phyloP scores from a whole-genome alignment of 2,888 invertebrate genomes.

The Drosophila macrospina region DNA sequence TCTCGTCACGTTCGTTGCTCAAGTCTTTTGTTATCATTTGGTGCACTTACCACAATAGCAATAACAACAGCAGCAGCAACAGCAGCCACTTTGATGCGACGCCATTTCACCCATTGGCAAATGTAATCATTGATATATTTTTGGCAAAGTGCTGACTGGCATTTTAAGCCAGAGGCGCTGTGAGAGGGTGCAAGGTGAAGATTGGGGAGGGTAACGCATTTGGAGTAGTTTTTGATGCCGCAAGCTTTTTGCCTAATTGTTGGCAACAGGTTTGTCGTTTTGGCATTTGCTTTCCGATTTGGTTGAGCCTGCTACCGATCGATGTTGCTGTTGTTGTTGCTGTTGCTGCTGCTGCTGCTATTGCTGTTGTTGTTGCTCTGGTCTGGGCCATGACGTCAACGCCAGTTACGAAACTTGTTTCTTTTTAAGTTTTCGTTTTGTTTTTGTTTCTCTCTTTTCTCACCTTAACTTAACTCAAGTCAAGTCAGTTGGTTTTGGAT shows the following conservation, averaged over 20 bases:
- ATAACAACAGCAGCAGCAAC: conserved; percentile 2
- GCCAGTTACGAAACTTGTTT: conserved; percentile 82
- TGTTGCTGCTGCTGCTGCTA: neutral
- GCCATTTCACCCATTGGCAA: conserved; percentile 51
- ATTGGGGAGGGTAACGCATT: conserved; percentile 50
- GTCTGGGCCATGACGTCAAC: conserved; percentile 79
- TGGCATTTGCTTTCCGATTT: conserved; percentile 52
- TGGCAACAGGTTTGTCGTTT: conserved; percentile 72
- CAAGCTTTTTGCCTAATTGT: conserved; percentile 75
- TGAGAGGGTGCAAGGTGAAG: neutral
- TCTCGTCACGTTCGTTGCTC: conserved; percentile 70
- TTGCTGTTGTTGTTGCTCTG: conserved; percentile 28
- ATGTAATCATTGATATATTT: conserved; percentile 80
- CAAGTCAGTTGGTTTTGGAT: conserved; percentile 37
- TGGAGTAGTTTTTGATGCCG: conserved; percentile 73
- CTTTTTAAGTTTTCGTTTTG: conserved; percentile 61
- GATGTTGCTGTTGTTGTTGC: neutral
- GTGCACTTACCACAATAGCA: conserved; percentile 45
- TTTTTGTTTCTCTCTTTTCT: conserved; percentile 41
- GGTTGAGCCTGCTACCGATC: conserved; percentile 28
- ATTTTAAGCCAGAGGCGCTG: conserved; percentile 7
- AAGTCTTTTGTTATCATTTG: conserved; percentile 75
- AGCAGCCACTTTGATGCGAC: conserved; percentile 29
- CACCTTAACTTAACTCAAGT: conserved; percentile 13
- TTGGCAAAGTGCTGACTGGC: conserved; percentile 71